phyloP scores from a whole-genome alignment of 2,888 invertebrate species.

The Hipparchia semele region DNA sequence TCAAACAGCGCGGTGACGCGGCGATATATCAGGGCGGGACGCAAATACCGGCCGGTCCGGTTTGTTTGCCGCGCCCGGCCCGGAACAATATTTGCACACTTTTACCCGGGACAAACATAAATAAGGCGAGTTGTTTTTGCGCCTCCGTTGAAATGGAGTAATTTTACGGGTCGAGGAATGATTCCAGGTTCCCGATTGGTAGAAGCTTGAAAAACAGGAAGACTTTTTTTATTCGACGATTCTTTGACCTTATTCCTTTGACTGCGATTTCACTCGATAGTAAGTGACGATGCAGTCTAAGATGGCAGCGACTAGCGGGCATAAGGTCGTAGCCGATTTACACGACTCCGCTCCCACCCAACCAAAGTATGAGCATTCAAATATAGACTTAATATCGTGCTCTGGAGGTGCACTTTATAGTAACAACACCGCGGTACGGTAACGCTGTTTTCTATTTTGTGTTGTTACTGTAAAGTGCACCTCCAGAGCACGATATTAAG shows the following conservation, averaged over 20 bases:
- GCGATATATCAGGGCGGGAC: constrained; percentile 23
- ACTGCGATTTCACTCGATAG: not conserved
- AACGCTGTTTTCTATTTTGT: too few relatives aligned
- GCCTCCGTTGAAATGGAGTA: constrained; percentile 25
- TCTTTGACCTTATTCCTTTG: not conserved
- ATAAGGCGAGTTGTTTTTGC: constrained; percentile 33
- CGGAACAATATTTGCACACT: constrained; percentile 28
- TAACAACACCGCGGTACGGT: too few relatives aligned
- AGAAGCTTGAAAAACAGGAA: not conserved
- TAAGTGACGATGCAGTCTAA: too few relatives aligned
- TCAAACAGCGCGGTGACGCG: constrained; percentile 17
- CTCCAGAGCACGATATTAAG: too few relatives aligned
- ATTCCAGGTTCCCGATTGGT: constrained; percentile 9
- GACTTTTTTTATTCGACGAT: not conserved
- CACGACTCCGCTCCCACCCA: too few relatives aligned
- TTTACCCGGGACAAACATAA: constrained; percentile 30
- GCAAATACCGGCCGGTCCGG: constrained; percentile 22
- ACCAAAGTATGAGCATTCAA: too few relatives aligned
- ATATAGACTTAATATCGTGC: too few relatives aligned
- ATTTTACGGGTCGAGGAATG: constrained; percentile 27
- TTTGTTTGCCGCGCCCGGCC: constrained; percentile 5
- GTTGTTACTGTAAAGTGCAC: too few relatives aligned
- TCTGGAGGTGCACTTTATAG: too few relatives aligned
- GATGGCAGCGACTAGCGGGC: too few relatives aligned
- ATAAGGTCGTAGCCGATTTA: too few relatives aligned